Percentiles rank a stretch among this genome's conserved stretches.
These are phyloP conservation scores for Suncus etruscus DNA, from an alignment of 2,113 vertebrate species.

Conservation along the genomic window DNA sequence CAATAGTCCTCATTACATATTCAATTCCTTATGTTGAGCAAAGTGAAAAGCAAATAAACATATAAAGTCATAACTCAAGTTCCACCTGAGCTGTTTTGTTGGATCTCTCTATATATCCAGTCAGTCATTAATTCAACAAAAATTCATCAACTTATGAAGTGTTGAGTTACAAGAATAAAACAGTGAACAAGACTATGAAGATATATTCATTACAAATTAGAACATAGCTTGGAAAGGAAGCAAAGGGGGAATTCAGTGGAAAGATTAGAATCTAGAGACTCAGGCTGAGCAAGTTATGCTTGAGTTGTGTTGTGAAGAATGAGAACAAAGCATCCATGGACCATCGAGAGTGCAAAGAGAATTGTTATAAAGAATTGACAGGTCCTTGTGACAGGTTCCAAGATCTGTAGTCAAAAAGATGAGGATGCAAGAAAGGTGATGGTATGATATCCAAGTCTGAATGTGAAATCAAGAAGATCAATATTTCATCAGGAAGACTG, in stretches of 20 bases:
- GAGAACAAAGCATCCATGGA: background rate
- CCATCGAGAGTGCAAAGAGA: background rate
- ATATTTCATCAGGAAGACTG: background rate
- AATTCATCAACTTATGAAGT: background rate
- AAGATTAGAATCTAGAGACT: background rate
- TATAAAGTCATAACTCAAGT: background rate
- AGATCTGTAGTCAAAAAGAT: background rate
- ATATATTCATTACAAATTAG: background rate
- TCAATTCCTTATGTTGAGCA: background rate
- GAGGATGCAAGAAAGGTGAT: background rate
- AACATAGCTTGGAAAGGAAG: background rate
- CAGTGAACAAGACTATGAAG: background rate
- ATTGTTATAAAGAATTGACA: background rate
- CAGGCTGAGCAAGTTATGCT: background rate
- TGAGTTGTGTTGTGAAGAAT: conserved; percentile 1
- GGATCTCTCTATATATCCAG: background rate
- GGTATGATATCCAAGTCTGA: background rate
- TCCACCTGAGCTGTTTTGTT: background rate
- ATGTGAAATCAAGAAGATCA: background rate
- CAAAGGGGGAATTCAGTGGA: background rate
- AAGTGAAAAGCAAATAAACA: conserved; percentile 6
- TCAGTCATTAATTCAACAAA: background rate
- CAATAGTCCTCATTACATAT: background rate
- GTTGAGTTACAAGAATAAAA: background rate
- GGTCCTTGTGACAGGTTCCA: background rate